Percentiles rank a stretch among this genome's conserved stretches.
Conservation (phyloP, 2,888 invertebrate genomes). For the Acanthosepion esculentum region DNA sequence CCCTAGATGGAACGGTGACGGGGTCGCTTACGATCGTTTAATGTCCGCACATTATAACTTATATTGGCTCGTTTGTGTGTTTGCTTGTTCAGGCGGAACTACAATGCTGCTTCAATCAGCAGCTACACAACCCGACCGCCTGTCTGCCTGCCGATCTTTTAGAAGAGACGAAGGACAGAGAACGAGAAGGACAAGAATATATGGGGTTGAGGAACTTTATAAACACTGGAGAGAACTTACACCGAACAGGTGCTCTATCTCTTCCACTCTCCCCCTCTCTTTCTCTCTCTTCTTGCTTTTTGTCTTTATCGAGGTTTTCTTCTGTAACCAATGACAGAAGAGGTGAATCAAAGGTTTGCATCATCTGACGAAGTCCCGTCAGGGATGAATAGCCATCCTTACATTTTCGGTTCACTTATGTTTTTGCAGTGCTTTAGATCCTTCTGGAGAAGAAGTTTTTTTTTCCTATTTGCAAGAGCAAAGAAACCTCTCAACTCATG, state of each 20-base stretch:
- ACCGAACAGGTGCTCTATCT: not conserved
- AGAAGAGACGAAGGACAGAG: too few species aligned
- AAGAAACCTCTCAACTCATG: too few species aligned
- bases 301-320: not conserved
- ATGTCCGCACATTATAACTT: not conserved
- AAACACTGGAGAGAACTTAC: not conserved
- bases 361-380: too few species aligned
- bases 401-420: not conserved
- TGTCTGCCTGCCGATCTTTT: not conserved
- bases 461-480: too few species aligned
- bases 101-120: not conserved
- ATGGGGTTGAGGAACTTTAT: not conserved
- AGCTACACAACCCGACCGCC: not conserved
- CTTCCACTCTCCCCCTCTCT: fast-evolving
- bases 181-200: not conserved
- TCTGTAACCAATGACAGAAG: too few species aligned
- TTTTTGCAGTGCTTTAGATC: not conserved
- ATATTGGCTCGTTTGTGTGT: not conserved
- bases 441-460: not conserved
- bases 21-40: not conserved
- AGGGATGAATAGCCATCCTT: too few species aligned
- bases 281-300: not conserved
- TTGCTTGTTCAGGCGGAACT: not conserved
- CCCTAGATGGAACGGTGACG: not conserved
- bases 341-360: too few species aligned